Evolutionary conservation across 2,797 vertebrate genomes (phyloP).

Genomic region (Acestrorhynchus altus): DNA sequence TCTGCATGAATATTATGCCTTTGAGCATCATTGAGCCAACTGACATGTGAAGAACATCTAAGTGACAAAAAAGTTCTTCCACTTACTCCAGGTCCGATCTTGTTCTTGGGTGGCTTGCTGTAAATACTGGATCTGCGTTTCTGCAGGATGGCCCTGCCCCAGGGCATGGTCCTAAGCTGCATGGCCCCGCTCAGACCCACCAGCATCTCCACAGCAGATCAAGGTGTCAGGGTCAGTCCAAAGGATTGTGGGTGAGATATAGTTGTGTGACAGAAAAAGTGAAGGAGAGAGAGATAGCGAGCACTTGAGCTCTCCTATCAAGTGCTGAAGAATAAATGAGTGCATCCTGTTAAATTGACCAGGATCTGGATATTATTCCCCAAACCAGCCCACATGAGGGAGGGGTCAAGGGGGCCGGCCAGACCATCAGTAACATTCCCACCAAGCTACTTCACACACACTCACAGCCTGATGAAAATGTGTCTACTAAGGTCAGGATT

Average conservation of each 20-base stretch:
- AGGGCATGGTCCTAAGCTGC: constrained; percentile 42
- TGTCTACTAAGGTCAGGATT: not conserved
- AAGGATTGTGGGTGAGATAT: constrained; percentile 21
- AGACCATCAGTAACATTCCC: not conserved
- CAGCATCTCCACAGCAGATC: constrained; percentile 45
- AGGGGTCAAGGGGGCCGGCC: constrained; percentile 41
- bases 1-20: not conserved
- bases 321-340: constrained; percentile 39
- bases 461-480: not conserved
- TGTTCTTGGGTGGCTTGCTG: constrained; percentile 77
- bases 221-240: constrained; percentile 1
- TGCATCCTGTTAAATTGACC: constrained; percentile 48
- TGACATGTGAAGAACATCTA: not conserved
- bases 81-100: constrained; percentile 81
- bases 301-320: constrained; percentile 41
- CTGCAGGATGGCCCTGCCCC: constrained; percentile 54
- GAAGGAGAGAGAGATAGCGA: constrained; percentile 16
- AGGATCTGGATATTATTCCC: constrained; percentile 29
- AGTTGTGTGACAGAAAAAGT: constrained; percentile 10
- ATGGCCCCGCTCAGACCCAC: constrained; percentile 57
- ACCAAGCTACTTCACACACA: constrained; percentile 10
- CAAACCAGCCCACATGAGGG: constrained; percentile 53
- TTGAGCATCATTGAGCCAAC: not conserved
- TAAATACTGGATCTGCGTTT: constrained; percentile 67
- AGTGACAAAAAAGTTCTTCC: constrained; percentile 1